Evolutionary conservation across 92 coral and sea anemone genomes (phyloP), one percentile per base, ranked within the genome.

Genomic region (Muricea muricata): DNA sequence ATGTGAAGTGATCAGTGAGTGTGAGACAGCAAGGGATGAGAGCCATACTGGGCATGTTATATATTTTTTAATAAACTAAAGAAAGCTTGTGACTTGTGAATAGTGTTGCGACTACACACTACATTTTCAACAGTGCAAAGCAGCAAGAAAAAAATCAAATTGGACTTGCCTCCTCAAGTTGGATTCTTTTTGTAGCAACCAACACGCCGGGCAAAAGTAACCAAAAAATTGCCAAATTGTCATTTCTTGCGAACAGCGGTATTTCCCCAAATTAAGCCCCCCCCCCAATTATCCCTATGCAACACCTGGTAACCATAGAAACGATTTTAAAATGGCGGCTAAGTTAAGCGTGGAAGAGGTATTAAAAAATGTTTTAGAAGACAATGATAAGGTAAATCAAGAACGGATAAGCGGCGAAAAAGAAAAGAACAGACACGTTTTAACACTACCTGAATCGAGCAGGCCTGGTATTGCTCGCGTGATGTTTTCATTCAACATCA

Each of bases 281-380:
- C 50, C 14, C 7, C n/a, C n/a, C n/a, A n/a, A n/a, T 23, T 31
- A 17, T 24, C 72, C 72, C 72, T 15, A 7, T 65, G 72, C 32
- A 7, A 23, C 72, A 23, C 20, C 37, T 65, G 33, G 72, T 28
- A 20, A 65, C 72, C 72, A 65, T 29, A 65, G 72, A 65, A 18
- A 85, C 40, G 42, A 23, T 63, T 60, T 45, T 17, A 85, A 76
- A 61, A 85, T 86, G 89, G 84, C 71, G 66, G 85, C 89, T 40
- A 24, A 26, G 23, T 2, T 85, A 20, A 48, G 72, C 30, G 89
- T 58, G 23, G 37, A 83, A 41, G 66, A 83, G 65, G 85, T 34
- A 32, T 54, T 47, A 23, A 70, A 78, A 23, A 65, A 32, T 34
- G 80, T 86, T 41, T 52, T 73, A 48, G 79, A 78, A 55, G 89